Percentiles rank a stretch among this genome's conserved stretches.
Evolutionary conservation across 2,113 vertebrate genomes (phyloP).

Genomic region (Tupaia tana): DNA sequence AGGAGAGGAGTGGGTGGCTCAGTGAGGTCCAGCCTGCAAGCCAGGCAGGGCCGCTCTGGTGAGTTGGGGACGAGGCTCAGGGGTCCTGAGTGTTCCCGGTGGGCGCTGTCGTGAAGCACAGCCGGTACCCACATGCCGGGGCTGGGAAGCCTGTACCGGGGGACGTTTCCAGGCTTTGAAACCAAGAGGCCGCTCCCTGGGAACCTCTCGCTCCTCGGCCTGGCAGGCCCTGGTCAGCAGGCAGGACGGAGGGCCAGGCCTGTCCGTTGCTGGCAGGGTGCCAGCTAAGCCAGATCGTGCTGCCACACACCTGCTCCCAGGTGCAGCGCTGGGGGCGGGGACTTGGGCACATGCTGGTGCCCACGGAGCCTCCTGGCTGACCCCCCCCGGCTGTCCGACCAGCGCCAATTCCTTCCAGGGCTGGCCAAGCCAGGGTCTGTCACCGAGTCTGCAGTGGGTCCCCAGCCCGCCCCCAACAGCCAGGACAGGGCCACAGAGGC

Average conservation of each 20-base stretch:
- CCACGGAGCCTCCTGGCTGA: accelerated
- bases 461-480: neutral
- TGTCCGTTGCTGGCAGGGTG: accelerated
- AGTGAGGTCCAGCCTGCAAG: neutral
- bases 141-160: neutral
- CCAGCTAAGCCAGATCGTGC: neutral
- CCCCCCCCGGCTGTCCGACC: accelerated
- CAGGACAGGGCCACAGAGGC: too few species aligned
- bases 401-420: neutral
- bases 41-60: too few species aligned
- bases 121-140: neutral
- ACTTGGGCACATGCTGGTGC: accelerated
- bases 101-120: accelerated
- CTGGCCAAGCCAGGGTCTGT: neutral
- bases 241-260: neutral
- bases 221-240: too few species aligned
- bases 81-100: neutral
- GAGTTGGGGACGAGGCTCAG: neutral
- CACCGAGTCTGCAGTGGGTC: neutral
- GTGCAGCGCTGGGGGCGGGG: neutral
- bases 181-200: neutral
- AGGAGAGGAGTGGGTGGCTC: neutral
- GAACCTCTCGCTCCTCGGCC: neutral
- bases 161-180: neutral
- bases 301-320: neutral